Percentiles rank a stretch among this genome's conserved stretches.
These are phyloP conservation scores for Myoxocephalus aenaeus DNA, from an alignment of 2,797 vertebrate species.

Conservation along the genomic window DNA sequence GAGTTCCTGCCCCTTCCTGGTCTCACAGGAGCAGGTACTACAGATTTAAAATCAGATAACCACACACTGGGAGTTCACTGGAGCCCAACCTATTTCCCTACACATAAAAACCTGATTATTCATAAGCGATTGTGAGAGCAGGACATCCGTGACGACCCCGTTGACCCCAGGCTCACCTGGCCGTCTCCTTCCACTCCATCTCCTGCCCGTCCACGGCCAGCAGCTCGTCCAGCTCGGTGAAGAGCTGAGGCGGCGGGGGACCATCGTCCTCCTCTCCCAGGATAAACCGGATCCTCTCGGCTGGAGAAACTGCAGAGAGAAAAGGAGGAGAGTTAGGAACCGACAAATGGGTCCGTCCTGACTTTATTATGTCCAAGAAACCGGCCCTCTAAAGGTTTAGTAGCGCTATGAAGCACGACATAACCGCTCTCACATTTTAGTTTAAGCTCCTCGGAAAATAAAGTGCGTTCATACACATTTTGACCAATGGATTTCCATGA, in stretches of 20 bases:
- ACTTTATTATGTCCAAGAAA: background rate
- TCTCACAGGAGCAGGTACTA: conserved; percentile 64
- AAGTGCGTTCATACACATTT: too few relatives aligned
- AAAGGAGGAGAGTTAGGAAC: conserved; percentile 6
- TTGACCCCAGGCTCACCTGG: conserved; percentile 90
- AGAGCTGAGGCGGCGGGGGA: conserved; percentile 96
- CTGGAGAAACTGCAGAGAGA: conserved; percentile 90
- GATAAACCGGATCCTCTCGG: conserved; percentile 96
- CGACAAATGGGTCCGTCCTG: background rate
- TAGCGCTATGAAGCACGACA: too few relatives aligned
- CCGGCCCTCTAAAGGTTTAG: too few relatives aligned
- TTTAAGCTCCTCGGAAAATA: too few relatives aligned
- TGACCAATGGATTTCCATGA: too few relatives aligned
- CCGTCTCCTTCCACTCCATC: conserved; percentile 99
- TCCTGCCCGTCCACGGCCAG: conserved; percentile 94
- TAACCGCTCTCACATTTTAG: background rate
- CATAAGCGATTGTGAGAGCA: conserved; percentile 43
- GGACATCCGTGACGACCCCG: conserved; percentile 26
- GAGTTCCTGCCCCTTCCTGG: conserved; percentile 69
- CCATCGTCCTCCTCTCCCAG: conserved; percentile 97
- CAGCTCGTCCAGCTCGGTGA: conserved; percentile 97
- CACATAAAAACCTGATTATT: conserved; percentile 52
- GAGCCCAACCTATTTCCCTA: conserved; percentile 59
- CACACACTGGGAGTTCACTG: conserved; percentile 60
- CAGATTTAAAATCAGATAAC: conserved; percentile 67